Conservation (phyloP, 2,888 invertebrate species). For the Mimas tiliae region DNA sequence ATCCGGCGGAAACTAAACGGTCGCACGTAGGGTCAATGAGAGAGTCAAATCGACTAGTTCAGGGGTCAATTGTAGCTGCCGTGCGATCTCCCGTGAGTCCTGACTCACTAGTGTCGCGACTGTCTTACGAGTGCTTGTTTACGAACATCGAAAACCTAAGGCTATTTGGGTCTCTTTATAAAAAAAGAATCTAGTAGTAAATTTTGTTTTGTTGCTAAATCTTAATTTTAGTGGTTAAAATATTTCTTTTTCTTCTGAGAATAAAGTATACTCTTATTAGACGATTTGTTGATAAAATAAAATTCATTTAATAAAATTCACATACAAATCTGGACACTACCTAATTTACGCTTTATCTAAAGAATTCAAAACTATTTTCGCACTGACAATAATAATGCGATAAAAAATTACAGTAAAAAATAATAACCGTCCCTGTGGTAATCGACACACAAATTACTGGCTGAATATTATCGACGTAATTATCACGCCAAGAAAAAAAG, state of each 20-base stretch:
- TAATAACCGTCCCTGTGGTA: too few species aligned
- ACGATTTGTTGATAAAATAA: too few species aligned
- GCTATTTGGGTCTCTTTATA: background rate
- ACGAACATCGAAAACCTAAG: background rate
- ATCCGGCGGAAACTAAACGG: slow-evolving; percentile 9
- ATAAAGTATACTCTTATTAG: too few species aligned
- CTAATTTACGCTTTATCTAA: too few species aligned
- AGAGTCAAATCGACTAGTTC: slow-evolving; percentile 65
- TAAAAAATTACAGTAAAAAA: background rate
- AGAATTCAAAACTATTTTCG: background rate
- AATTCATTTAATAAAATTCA: too few species aligned
- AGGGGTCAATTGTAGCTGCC: slow-evolving; percentile 60
- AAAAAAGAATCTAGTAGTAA: background rate
- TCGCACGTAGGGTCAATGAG: slow-evolving; percentile 62
- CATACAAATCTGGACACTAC: too few species aligned
- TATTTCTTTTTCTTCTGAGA: too few species aligned
- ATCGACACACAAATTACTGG: background rate
- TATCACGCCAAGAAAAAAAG: background rate
- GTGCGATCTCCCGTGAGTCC: slow-evolving; percentile 33
- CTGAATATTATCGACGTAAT: background rate
- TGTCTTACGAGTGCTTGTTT: slow-evolving; percentile 26
- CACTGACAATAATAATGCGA: background rate
- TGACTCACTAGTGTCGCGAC: slow-evolving; percentile 40
- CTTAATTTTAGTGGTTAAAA: too few species aligned
- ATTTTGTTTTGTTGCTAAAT: background rate